A percentile compares a stretch with the other conserved stretches of the same genome.
Evolutionary conservation across 2,113 vertebrate genomes (phyloP).

Genomic region (Python bivittatus): DNA sequence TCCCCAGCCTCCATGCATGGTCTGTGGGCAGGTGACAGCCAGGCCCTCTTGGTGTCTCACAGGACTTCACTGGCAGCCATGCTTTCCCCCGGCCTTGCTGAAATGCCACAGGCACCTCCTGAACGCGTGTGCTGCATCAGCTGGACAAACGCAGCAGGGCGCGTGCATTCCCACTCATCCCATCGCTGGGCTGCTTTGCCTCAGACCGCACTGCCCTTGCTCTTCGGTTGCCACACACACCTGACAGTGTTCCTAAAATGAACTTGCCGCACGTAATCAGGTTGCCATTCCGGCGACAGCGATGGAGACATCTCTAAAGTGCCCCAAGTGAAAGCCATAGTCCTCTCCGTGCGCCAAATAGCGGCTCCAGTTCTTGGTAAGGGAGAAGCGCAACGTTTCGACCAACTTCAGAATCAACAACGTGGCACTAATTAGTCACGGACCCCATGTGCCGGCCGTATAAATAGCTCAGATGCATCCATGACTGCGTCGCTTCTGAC

Average conservation of each 20-base stretch:
- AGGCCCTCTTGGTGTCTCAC: not conserved
- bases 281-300: not conserved
- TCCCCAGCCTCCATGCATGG: not conserved
- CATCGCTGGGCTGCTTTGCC: rapidly evolving
- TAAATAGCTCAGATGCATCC: not conserved
- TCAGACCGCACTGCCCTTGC: no score
- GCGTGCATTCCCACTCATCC: no score
- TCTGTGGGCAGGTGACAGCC: not conserved
- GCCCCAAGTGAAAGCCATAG: not conserved
- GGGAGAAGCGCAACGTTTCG: not conserved
- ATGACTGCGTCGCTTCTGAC: not conserved
- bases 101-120: not conserved
- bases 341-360: not conserved
- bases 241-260: not conserved
- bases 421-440: not conserved
- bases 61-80: not conserved
- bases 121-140: not conserved
- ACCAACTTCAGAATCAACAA: no score
- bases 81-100: not conserved
- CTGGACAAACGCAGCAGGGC: not conserved
- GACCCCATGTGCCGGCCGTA: not conserved
- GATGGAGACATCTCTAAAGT: not conserved
- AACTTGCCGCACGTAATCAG: not conserved
- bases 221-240: not conserved
- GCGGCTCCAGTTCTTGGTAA: not conserved